A percentile compares a stretch with the other conserved stretches of the same genome.
Conservation (phyloP, 2,113 vertebrate genomes). For the Delphinapterus leucas region DNA sequence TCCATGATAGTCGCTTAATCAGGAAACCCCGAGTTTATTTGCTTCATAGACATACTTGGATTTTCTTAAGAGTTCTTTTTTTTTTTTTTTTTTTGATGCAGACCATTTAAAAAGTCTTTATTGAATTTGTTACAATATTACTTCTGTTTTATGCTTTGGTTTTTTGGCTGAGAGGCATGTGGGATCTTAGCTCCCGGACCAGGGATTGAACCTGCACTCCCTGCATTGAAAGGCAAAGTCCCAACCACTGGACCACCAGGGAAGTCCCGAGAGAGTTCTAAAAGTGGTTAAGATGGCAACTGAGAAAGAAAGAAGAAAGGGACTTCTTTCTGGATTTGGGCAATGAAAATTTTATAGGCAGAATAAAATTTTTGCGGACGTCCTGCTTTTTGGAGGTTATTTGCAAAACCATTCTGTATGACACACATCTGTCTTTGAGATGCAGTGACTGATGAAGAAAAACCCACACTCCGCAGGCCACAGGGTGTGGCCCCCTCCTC, state of each 20-base stretch:
- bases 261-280: not conserved
- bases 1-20: not conserved
- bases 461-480: not conserved
- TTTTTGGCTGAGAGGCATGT: too few relatives aligned
- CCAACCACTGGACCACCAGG: too few relatives aligned
- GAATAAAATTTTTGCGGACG: not conserved
- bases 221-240: too few relatives aligned
- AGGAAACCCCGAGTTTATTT: not conserved
- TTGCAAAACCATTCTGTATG: not conserved
- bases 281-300: not conserved
- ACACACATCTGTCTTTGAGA: not conserved
- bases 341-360: not conserved
- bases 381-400: not conserved
- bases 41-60: not conserved
- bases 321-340: not conserved
- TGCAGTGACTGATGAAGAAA: not conserved
- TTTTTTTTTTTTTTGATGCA: too few relatives aligned
- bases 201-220: too few relatives aligned
- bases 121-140: too few relatives aligned
- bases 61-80: constrained; percentile 13
- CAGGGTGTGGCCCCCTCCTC: not conserved
- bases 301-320: not conserved
- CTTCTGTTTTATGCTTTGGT: too few relatives aligned
- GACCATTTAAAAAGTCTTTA: too few relatives aligned
- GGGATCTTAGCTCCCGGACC: too few relatives aligned